Base-by-base conservation (phyloP, 1,140 invertebrate species). In the Halesus radiatus region DNA sequence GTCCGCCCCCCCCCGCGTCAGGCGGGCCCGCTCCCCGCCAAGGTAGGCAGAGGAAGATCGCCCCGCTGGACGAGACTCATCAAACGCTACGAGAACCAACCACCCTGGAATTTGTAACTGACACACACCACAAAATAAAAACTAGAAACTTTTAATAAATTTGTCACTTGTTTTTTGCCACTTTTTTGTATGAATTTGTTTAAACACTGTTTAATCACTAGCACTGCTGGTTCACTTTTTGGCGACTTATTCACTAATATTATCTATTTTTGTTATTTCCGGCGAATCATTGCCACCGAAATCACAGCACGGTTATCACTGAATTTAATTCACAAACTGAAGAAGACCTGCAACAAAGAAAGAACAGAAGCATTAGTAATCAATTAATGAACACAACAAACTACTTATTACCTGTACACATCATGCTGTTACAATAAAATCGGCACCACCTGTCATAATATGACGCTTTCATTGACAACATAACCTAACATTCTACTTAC, bases 1-100 rank as follows among this genome's bases (percentile, higher is more conserved):
- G 66, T 66, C 77, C 76, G 77, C 72, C 81, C 66, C 64, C 73
- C 73, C 74, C 66, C 78, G 68, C 75, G 81, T 72, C 77, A 72
- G 76, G 45, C 76, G 26, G 53, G 52, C 70, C 52, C 45, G 53
- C 45, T 54, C 70, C 45, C 72, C 37, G 72, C 53, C 52, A 45
- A n/a, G 20, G 68, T 50, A 52, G 68, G 37, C 64, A 68, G 64
- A 37, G 26, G 64, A 68, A n/a, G 32, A 20, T 72, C 68, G 68
- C 68, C 68, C 68, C 45, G 18, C 37, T 16, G 68, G 68, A 72
- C 68, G 50, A 72, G 50, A 72, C 20, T 72, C 68, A 72, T 72
- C 68, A 72, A 72, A 72, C 10, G 18, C 45, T n/a, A 45, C 64
- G 22, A 18, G n/a, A 26, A n/a, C 29, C 54, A 26, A 68, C 64